phyloP scores from a whole-genome alignment of 30 jellyfish, hydroid and myxozoan genomes.

The Aurelia coerulea region DNA sequence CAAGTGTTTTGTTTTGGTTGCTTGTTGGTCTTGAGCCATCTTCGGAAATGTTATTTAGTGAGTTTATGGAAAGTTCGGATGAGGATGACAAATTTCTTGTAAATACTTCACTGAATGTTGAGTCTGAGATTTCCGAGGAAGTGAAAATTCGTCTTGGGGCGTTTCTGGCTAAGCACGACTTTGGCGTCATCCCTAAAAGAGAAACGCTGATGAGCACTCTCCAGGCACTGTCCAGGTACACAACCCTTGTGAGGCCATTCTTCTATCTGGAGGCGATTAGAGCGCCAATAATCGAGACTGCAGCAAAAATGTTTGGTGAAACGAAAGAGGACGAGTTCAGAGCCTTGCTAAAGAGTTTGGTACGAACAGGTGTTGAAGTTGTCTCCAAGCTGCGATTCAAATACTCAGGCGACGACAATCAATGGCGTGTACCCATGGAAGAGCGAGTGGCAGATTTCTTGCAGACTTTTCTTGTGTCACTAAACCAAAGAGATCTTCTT shows the following conservation, averaged over 20 bases:
- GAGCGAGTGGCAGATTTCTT: too few species aligned
- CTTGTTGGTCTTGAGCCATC: conserved; percentile 17
- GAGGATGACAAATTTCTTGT: not conserved
- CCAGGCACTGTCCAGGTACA: conserved; percentile 20
- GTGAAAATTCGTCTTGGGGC: conserved; percentile 4
- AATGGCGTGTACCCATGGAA: too few species aligned
- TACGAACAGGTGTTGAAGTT: too few species aligned
- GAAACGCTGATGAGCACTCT: not conserved
- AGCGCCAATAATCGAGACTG: conserved; percentile 23
- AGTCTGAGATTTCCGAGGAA: not conserved
- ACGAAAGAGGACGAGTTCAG: not conserved
- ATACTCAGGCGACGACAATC: too few species aligned
- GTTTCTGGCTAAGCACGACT: too few species aligned
- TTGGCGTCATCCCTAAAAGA: too few species aligned
- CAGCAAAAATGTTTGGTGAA: conserved; percentile 15
- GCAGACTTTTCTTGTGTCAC: not conserved
- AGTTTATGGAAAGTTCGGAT: not conserved
- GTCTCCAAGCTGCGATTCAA: too few species aligned
- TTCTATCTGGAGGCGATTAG: conserved; percentile 8
- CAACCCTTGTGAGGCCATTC: not conserved
- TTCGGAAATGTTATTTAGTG: conserved; percentile 4
- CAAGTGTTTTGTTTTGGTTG: not conserved
- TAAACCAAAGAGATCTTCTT: too few species aligned
- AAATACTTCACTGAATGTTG: not conserved
- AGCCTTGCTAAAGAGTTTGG: too few species aligned